Evolutionary conservation across 2,113 vertebrate species (phyloP).

Genomic region (Cinclus mexicanus): DNA sequence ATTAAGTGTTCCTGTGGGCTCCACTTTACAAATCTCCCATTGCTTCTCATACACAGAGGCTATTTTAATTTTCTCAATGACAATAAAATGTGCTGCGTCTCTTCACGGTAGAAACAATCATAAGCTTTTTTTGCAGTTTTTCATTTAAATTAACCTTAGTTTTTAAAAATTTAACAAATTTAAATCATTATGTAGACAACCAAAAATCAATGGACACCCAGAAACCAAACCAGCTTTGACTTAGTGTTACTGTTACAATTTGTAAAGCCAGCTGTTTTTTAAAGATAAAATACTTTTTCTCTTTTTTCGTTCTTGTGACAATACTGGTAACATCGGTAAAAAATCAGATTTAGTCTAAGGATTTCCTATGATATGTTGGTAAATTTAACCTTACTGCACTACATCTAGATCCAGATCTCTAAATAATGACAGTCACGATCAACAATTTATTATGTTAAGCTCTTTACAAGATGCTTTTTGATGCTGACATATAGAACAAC

Average conservation of each 20-base stretch:
- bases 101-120: background rate
- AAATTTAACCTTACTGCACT: conserved; percentile 38
- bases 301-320: background rate
- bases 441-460: conserved; percentile 71
- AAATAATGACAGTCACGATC: conserved; percentile 65
- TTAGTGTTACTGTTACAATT: background rate
- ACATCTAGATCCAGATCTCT: conserved; percentile 63
- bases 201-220: background rate
- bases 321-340: background rate
- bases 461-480: conserved; percentile 74
- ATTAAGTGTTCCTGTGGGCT: conserved; percentile 28
- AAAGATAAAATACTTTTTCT: background rate
- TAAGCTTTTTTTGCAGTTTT: background rate
- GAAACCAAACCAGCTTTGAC: background rate
- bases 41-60: background rate
- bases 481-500: conserved; percentile 74
- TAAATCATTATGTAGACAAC: background rate
- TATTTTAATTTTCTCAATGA: conserved; percentile 16
- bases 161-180: conserved; percentile 8
- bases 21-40: conserved; percentile 12
- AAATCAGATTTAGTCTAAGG: conserved; percentile 22
- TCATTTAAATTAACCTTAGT: conserved; percentile 3
- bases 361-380: background rate
- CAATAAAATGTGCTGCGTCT: background rate
- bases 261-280: background rate